Percentiles rank a stretch among this genome's conserved stretches.
Conservation (phyloP, 2,113 vertebrate species). For the Oncorhynchus kisutch region DNA sequence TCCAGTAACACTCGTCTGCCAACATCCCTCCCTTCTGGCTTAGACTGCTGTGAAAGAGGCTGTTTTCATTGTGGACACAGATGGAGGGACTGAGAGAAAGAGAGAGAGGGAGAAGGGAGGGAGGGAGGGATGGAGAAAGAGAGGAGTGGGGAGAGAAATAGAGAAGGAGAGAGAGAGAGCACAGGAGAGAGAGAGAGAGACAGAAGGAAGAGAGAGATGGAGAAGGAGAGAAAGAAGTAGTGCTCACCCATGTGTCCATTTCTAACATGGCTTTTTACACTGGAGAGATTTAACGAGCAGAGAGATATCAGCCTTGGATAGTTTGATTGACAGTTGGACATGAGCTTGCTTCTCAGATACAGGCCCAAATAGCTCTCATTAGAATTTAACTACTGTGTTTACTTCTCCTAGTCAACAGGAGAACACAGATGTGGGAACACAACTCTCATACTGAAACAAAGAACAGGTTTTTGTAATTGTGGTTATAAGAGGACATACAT, state of each 20-base stretch:
- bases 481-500: not conserved
- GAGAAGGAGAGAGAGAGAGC: not conserved
- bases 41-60: not conserved
- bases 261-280: not conserved
- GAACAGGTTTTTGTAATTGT: not conserved
- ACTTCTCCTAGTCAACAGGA: slow-evolving; percentile 3
- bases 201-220: not conserved
- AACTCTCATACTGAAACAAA: not conserved
- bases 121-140: not conserved
- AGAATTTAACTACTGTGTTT: slow-evolving; percentile 7
- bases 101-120: not conserved
- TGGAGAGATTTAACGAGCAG: not conserved
- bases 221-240: not conserved
- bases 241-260: not conserved
- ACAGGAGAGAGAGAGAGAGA: too few species aligned
- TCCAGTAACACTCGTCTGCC: slow-evolving; percentile 18
- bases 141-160: not conserved
- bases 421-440: not conserved
- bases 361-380: not conserved
- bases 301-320: not conserved
- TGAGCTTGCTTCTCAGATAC: not conserved
- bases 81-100: not conserved
- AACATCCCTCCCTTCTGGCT: slow-evolving; percentile 22
- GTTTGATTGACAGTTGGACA: not conserved
- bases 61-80: not conserved